Base-by-base conservation (phyloP, 2,113 vertebrate species). In the Globicephala melas region DNA sequence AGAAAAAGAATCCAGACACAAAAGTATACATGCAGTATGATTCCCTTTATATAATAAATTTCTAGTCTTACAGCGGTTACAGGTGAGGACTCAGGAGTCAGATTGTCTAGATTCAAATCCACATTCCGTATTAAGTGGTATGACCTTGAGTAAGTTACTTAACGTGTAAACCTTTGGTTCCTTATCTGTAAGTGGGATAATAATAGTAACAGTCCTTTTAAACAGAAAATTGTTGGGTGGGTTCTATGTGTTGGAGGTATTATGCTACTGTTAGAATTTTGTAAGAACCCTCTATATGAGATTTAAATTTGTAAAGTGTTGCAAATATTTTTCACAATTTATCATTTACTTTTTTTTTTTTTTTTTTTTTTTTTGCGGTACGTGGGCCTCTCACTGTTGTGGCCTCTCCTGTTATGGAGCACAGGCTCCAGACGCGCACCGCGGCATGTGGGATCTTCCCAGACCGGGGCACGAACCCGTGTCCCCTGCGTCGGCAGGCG, bases 241-340 rank as follows among this genome's bases (percentile, higher is more conserved):
- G 6, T 88, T 88, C 67, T 92, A 0, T 91, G 36, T 74, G 10
- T 67, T 58, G 28, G 67, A 55, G 28, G 28, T 92, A 47, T 74
- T 95, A 31, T 36, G 26, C 38, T 70, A 50, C n/a, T 83, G 58
- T 50, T 91, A 55, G 36, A 96, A 73, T 58, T 81, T 94, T 87
- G 3, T 81, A 60, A 74, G 73, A 81, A 68, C 13, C 36, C 36
- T 73, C 11, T 65, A 10, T 67, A 33, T 63, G 47, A 77, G 44
- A 81, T 87, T 94, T 91, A 94, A 80, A 67, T 74, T 67, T 80
- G 81, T 86, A 81, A 88, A 65, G 25, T 81, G 53, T 89, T 73
- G 20, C 18, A 80, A 50, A 38, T 38, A 53, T 95, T 88, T 80
- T 67, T 47, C 38, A 74, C 41, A 80, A 53, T 89, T 89, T 82